phyloP scores from a whole-genome alignment of 2,797 vertebrate species.

The Lepus townsendii region DNA sequence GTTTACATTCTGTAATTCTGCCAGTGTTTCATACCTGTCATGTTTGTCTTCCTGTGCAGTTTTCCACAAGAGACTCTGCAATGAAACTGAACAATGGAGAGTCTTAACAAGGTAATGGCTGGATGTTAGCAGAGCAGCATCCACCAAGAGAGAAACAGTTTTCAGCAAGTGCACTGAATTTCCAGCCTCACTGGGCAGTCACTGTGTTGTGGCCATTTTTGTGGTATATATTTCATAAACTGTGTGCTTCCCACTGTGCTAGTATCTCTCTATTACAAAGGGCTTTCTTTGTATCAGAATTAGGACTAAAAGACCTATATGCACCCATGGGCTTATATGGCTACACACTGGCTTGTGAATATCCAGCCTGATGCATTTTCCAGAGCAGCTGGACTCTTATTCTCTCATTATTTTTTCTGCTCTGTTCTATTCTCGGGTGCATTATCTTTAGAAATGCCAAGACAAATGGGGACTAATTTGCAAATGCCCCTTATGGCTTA shows the following conservation, averaged over 20 bases:
- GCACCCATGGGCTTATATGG: too few species aligned
- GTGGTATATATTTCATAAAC: background rate
- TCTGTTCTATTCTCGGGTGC: constrained; percentile 43
- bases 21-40: background rate
- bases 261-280: background rate
- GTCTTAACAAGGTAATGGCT: too few species aligned
- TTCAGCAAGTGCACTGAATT: rapidly evolving
- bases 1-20: background rate
- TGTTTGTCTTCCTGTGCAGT: background rate
- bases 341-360: background rate
- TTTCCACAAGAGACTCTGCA: background rate
- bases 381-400: background rate
- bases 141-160: rapidly evolving
- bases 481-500: constrained; percentile 65
- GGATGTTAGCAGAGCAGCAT: rapidly evolving
- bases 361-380: background rate
- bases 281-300: background rate
- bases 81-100: background rate
- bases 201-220: background rate
- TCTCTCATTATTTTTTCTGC: background rate
- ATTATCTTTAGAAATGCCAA: constrained; percentile 71
- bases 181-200: rapidly evolving
- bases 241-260: rapidly evolving
- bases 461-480: constrained; percentile 69
- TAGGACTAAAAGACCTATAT: background rate